Evolutionary conservation across 1,140 invertebrate genomes (phyloP).

Genomic region (Platyura marginata): DNA sequence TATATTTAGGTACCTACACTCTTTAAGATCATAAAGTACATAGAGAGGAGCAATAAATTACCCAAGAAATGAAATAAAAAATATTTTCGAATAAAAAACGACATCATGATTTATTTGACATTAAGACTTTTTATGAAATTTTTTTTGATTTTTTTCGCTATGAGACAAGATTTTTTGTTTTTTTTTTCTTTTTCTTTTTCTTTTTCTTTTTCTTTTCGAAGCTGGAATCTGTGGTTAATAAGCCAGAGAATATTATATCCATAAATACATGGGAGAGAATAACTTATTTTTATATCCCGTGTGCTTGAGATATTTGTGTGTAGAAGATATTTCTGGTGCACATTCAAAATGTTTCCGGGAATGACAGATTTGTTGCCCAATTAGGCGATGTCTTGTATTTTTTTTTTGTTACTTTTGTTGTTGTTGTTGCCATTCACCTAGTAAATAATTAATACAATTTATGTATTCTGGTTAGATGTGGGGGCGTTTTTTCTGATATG

Average conservation of each 20-base stretch:
- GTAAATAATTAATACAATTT: background rate
- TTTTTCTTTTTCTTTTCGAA: background rate
- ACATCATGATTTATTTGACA: background rate
- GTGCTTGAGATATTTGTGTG: background rate
- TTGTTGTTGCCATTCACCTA: background rate
- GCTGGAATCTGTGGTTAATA: background rate
- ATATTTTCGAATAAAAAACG: background rate
- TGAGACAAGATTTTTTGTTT: background rate
- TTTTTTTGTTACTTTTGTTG: no score
- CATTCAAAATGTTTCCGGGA: slow-evolving; percentile 19
- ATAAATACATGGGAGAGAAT: background rate
- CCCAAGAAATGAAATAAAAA: background rate
- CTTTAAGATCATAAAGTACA: no score
- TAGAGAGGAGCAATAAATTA: background rate
- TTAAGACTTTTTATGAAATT: background rate
- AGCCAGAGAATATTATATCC: background rate
- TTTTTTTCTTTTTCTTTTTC: background rate
- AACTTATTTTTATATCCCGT: no score
- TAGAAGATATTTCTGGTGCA: background rate
- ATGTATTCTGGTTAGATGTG: no score
- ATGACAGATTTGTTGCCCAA: slow-evolving; percentile 24
- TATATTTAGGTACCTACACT: no score
- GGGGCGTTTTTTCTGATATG: no score
- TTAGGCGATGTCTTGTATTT: slow-evolving; percentile 14
- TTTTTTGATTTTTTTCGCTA: background rate